Evolutionary conservation across 2,888 invertebrate species (phyloP), one percentile per base, ranked within the genome.

Genomic region (Oligia fasciuncula): DNA sequence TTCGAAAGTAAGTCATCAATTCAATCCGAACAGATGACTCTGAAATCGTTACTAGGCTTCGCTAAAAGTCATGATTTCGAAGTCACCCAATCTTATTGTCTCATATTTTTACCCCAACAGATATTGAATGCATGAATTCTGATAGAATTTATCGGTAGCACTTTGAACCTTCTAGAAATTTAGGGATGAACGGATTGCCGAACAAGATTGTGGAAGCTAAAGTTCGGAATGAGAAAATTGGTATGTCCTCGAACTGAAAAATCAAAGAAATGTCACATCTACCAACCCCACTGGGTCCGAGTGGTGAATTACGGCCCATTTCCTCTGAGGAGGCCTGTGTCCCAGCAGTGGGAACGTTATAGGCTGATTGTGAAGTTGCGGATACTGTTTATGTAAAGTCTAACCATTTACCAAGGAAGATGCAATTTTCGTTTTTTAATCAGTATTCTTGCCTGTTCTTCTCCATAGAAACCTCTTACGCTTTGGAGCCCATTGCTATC

Each of bases 41-140:
- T 75, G 67, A 70, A 65, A 77, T 78, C 46, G 74, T 9, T 70
- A 43, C 68, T 78, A 70, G 76, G 66, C 43, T 74, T 66, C 23
- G 51, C 29, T 69, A 49, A 76, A 78, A 81, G 78, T 84, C 80
- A 84, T 87, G 81, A 85, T 85, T 88, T 85, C 82, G 73, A 85
- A 88, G 80, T 82, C 85, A 75, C 79, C 86, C 88, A 83, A 85
- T 88, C 89, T 91, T 91, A 92, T 91, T 92, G 91, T 92, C 91
- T 91, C 92, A 93, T 93, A 93, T 92, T 92, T 93, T 91, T 85
- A 85, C 84, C 81, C 90, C 83, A 90, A 90, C 90, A 90, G 90
- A 93, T 91, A 93, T 93, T 92, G 92, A 88, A 92, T 91, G 87
- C 92, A 90, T 91, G 92, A 92, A 92, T 93, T 91, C 89, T 90